Conservation (phyloP, 2,797 vertebrate species). For the Neostethus bicornis region DNA sequence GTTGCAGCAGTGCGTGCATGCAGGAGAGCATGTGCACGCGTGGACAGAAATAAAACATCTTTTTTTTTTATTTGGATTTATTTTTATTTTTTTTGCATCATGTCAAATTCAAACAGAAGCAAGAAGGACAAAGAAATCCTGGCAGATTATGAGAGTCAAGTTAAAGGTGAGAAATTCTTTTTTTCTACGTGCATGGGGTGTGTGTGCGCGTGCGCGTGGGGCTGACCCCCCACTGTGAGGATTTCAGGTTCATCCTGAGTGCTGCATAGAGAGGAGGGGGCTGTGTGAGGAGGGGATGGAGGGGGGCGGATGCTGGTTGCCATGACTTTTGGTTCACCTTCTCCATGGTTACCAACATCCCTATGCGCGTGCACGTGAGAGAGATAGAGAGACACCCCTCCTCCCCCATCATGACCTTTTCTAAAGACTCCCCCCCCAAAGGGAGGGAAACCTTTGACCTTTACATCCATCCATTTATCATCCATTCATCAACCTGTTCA, state of each 20-base stretch:
- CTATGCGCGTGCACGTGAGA: conserved; percentile 10
- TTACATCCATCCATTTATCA: no score
- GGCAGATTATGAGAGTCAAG: conserved; percentile 93
- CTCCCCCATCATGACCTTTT: conserved; percentile 53
- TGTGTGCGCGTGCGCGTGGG: conserved; percentile 23
- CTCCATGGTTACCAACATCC: conserved; percentile 50
- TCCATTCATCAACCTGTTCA: no score
- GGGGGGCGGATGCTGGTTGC: conserved; percentile 47
- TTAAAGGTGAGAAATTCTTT: conserved; percentile 94
- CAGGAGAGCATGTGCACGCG: conserved; percentile 59
- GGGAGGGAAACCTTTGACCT: no score
- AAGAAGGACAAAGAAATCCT: conserved; percentile 98
- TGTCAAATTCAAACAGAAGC: conserved; percentile 90
- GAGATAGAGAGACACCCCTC: no score
- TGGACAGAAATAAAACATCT: conserved; percentile 44
- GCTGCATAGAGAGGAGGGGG: conserved; percentile 75
- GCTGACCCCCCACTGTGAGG: conserved; percentile 64
- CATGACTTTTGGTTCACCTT: conserved; percentile 48
- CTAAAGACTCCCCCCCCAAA: conserved; percentile 31
- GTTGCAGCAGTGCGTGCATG: conserved; percentile 72
- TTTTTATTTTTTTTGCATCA: conserved; percentile 63
- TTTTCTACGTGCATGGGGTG: conserved; percentile 45
- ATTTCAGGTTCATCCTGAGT: conserved; percentile 77
- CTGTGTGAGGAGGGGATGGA: no score
- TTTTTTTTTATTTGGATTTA: neutral